A percentile compares a stretch with the other conserved stretches of the same genome.
Evolutionary conservation across 2,888 invertebrate genomes (phyloP).

Genomic region (Fragum sueziense): DNA sequence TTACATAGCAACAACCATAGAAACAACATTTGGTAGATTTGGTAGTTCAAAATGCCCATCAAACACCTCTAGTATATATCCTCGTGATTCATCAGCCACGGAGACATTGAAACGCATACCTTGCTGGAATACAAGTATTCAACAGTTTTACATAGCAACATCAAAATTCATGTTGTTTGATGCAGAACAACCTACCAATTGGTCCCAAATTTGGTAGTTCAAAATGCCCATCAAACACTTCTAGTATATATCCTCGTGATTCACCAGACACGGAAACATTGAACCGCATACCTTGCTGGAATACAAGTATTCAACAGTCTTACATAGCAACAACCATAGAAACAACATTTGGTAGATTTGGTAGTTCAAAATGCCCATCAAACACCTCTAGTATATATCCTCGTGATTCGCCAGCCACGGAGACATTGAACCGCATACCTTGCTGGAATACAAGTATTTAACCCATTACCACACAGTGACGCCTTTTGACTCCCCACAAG

Average conservation of each 20-base stretch:
- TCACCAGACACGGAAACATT: slow-evolving; percentile 88
- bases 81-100: slow-evolving; percentile 86
- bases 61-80: slow-evolving; percentile 96
- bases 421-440: slow-evolving; percentile 95
- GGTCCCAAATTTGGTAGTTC: slow-evolving; percentile 96
- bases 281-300: slow-evolving; percentile 95
- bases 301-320: too few relatives aligned
- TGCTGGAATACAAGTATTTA: slow-evolving; percentile 85
- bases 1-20: too few relatives aligned
- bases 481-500: too few relatives aligned
- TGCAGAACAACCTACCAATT: too few relatives aligned
- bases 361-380: slow-evolving; percentile 95
- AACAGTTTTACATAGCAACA: too few relatives aligned
- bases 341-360: too few relatives aligned
- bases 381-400: slow-evolving; percentile 97
- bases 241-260: slow-evolving; percentile 91
- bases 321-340: too few relatives aligned
- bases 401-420: slow-evolving; percentile 86
- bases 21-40: too few relatives aligned
- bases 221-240: slow-evolving; percentile 97
- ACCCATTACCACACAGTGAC: too few relatives aligned
- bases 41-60: slow-evolving; percentile 97
- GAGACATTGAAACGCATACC: slow-evolving; percentile 95
- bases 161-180: too few relatives aligned
- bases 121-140: slow-evolving; percentile 85